Evolutionary conservation across 2,797 vertebrate genomes (phyloP), one percentile per base, ranked within the genome.

Genomic region (Pantherophis alleghaniensis): DNA sequence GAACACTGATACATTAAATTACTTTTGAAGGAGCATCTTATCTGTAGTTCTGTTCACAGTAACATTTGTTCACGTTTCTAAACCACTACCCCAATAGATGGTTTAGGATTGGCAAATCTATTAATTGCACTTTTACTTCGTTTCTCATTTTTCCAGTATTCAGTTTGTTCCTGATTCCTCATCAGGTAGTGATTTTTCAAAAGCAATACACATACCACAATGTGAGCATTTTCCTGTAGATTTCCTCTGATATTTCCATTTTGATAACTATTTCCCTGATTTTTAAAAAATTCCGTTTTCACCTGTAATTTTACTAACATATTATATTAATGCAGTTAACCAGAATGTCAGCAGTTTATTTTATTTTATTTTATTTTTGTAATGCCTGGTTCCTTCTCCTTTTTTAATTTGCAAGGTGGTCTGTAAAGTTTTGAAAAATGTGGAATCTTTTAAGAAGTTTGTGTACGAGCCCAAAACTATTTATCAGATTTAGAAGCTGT

Each of bases 21-120:
- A 89, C 86, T 95, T 93, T 90, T 61, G 28, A 92, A 89, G 93
- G 93, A 87, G 10, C 94, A 90, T 2, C 55, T 47, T 13, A 12
- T 92, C 92, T 94, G 18, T 42, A 79, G 18, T 83, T 83, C 2
- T 42, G n/a, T 83, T 11, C 37, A 42, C 20, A 42, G 20, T 83
- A 47, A 47, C 37, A 83, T 47, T 47, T 24, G 20, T 47, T 83
- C 74, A 47, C 0, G 22, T 47, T 83, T 83, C 74, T 83, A 5
- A 47, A 83, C 20, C 37, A 83, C 37, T 18, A 42, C 9, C 37
- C 18, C 74, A 42, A 24, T 47, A 10, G 1, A 47, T 83, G 37
- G 9, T 2, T 83, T 47, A 11, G 20, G 37, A 42, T 83, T 47
- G 74, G 37, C 37, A 83, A 69, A 69, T 69, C 66, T 69, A 79